A percentile compares a stretch with the other conserved stretches of the same genome.
These are phyloP conservation scores for Pteromalus puparum DNA, from an alignment of 1,140 invertebrate genomes.

Conservation along the genomic window DNA sequence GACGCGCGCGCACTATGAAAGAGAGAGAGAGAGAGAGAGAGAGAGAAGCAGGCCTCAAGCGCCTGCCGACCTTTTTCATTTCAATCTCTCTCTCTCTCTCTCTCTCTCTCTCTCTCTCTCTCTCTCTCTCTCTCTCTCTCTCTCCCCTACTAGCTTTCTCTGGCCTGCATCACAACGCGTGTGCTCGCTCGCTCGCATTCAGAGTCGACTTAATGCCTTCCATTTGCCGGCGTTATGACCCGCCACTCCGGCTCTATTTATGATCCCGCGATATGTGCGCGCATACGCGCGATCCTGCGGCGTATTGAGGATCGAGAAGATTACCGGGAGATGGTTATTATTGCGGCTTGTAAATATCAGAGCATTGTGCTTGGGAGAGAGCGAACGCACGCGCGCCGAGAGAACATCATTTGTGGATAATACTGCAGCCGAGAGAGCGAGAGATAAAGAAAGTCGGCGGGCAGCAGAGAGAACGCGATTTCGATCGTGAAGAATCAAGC, in stretches of 20 bases:
- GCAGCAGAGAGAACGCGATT: background rate
- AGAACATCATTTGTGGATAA: too few relatives aligned
- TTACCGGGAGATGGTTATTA: background rate
- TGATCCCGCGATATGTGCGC: background rate
- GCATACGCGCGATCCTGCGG: background rate
- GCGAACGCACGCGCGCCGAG: too few relatives aligned
- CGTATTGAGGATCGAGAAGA: background rate
- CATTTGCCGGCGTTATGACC: constrained; percentile 6
- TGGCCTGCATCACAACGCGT: background rate
- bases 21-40: background rate
- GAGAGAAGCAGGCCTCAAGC: background rate
- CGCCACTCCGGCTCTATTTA: constrained; percentile 5
- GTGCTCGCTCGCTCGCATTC: background rate
- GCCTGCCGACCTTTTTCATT: constrained; percentile 4
- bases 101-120: background rate
- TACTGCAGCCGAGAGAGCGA: too few relatives aligned
- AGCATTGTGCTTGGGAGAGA: background rate
- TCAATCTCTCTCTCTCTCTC: constrained; percentile 2
- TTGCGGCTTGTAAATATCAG: background rate
- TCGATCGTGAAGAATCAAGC: background rate
- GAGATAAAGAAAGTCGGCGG: background rate
- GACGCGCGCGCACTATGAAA: background rate
- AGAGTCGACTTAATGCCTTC: background rate
- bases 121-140: constrained; percentile 14
- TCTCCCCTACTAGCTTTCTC: background rate